phyloP scores from a whole-genome alignment of 2,797 vertebrate species.

The Bucorvus abyssinicus region DNA sequence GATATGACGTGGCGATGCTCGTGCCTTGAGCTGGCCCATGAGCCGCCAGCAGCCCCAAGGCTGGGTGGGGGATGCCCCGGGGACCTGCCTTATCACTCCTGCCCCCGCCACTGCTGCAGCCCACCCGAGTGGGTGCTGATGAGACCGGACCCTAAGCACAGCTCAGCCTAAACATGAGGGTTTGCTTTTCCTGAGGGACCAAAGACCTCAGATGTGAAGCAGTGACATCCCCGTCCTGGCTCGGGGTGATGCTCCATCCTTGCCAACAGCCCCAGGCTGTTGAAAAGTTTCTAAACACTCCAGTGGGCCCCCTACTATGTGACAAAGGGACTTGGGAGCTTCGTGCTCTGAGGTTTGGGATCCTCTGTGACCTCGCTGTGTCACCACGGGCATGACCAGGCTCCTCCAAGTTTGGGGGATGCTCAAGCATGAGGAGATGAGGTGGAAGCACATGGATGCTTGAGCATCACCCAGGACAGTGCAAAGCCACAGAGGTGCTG shows the following conservation, averaged over 20 bases:
- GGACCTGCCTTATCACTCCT: rapidly evolving
- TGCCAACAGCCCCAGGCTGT: too few relatives aligned
- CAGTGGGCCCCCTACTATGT: too few relatives aligned
- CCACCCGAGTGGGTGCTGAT: rapidly evolving
- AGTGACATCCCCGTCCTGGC: too few relatives aligned
- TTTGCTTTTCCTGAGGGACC: neutral
- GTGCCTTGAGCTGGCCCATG: neutral
- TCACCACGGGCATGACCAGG: neutral
- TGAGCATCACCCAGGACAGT: too few relatives aligned
- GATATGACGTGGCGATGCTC: neutral
- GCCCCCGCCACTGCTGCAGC: neutral
- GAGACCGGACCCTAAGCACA: rapidly evolving
- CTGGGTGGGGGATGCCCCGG: neutral
- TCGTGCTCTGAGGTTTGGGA: neutral
- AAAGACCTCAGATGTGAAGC: neutral
- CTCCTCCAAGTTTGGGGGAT: neutral
- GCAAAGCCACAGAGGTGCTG: too few relatives aligned
- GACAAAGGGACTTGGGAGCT: neutral
- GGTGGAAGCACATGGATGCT: too few relatives aligned
- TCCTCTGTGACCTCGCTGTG: rapidly evolving
- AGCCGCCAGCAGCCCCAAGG: neutral
- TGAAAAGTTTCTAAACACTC: too few relatives aligned
- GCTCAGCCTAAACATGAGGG: neutral
- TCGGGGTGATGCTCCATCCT: too few relatives aligned
- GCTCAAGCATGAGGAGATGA: too few relatives aligned